Percentiles rank a stretch among this genome's conserved stretches.
These are phyloP conservation scores for Istiophorus platypterus DNA, from an alignment of 2,113 vertebrate genomes.

Conservation along the genomic window DNA sequence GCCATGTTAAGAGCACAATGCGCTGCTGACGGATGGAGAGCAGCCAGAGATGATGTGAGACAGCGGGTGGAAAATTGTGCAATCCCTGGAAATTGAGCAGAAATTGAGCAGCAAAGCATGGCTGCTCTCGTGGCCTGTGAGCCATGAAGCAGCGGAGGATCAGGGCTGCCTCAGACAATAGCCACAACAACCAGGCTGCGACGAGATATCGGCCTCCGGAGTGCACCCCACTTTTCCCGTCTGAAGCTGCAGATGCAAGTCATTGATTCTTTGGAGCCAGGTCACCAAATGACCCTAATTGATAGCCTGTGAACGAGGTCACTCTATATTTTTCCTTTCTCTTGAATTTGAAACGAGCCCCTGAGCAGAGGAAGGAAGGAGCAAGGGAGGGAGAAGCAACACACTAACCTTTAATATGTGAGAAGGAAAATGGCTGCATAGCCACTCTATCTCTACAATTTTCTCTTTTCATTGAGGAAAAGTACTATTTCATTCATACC, in stretches of 20 bases:
- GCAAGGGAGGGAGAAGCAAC: constrained; percentile 54
- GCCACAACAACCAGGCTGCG: constrained; percentile 42
- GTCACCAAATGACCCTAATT: constrained; percentile 69
- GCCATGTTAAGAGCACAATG: constrained; percentile 48
- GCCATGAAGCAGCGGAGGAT: constrained; percentile 61
- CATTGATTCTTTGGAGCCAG: constrained; percentile 49
- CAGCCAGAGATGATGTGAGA: constrained; percentile 65
- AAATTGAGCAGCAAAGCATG: constrained; percentile 74
- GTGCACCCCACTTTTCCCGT: constrained; percentile 47
- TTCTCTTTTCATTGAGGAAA: constrained; percentile 84
- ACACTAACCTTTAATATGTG: constrained; percentile 63
- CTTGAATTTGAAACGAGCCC: constrained; percentile 42
- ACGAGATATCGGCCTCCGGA: constrained; percentile 22
- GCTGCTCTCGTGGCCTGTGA: constrained; percentile 57
- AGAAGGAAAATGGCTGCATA: constrained; percentile 68
- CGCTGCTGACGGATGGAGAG: constrained; percentile 70
- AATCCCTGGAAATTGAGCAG: constrained; percentile 79
- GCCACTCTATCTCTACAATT: constrained; percentile 75
- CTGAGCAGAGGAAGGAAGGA: constrained; percentile 55
- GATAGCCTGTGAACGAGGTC: constrained; percentile 59
- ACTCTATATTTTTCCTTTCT: constrained; percentile 21
- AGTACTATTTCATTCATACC: constrained; percentile 88
- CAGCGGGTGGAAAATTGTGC: constrained; percentile 78
- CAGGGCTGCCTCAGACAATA: constrained; percentile 67
- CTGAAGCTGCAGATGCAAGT: constrained; percentile 50